Evolutionary conservation across 1,140 invertebrate species (phyloP), one percentile per base, ranked within the genome.

Genomic region (Anastrepha ludens): DNA sequence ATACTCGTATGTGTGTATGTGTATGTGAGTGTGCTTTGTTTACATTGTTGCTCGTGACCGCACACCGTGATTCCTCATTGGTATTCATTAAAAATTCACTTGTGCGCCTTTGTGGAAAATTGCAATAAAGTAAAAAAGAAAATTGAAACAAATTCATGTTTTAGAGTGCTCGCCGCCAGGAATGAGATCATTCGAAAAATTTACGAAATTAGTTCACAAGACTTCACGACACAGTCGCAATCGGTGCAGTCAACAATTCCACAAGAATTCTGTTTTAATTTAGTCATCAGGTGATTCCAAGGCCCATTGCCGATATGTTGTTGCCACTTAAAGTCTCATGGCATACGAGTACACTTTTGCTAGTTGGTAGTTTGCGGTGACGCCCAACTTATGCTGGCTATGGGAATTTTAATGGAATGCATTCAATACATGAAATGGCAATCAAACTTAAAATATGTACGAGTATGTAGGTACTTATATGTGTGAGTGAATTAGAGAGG

Each of bases 201-300:
- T 92, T 91, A 92, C 91, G 91, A 92, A 92, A 92, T 92, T 92
- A 92, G 91, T 92, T 90, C 91, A 92, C 65, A 91, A 92, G 91
- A 89, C 90, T 91, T 62, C 44, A 78, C 20, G 86, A 87, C 41
- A 62, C 58, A 86, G 86, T 59, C 41, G 47, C 86, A 67, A 50
- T 50, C 47, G 67, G 15, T 65, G 20, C 29, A 64, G n/a, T 67
- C 15, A 67, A 55, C 64, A 67, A 60, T 74, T 39, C 67, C 15
- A 47, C 41, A 44, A 44, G 41, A 55, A 65, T 65, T 87, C 15
- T 85, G 8, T 9, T 91, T 92, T 92, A 92, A 92, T 92, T 92
- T 92, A 92, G 91, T 92, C 91, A 92, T 92, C 91, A 92, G 91
- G 91, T 92, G 91, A 92, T 92, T 92, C 74, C 74, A 55, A 9